Base-by-base conservation (phyloP, 2,113 vertebrate species). In the Circaetus gallicus region DNA sequence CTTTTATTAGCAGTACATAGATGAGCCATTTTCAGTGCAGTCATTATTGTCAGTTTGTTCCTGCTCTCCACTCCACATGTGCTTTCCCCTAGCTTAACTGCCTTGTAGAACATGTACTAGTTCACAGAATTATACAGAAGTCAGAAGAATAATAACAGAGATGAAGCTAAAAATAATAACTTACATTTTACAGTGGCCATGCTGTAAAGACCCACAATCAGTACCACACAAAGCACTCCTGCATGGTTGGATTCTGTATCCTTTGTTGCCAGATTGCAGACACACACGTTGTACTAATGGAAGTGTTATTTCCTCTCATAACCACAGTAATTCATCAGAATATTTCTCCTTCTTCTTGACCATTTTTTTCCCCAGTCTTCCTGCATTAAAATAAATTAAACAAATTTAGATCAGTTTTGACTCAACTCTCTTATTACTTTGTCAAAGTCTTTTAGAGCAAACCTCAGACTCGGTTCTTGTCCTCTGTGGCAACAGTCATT, bases 401-500 rank as follows among this genome's bases (percentile, higher is more conserved):
- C 55, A 93, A 93, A 85, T 97, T 85, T 79, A 94, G n/a, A 83
- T 65, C 36, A 55, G 36, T 89, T 97, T 95, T 93, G 89, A 74
- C 84, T 67, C 89, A 81, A 49, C 28, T 92, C 13, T 81, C 71
- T 61, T 80, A 76, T 43, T 81, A 38, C 67, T 83, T 84, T 92
- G 71, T 86, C 83, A 73, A 86, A 93, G 32, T 93, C 92, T 96
- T 96, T 96, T 96, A 97, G 47, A 96, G 70, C 85, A 97, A 96
- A 95, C 78, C 66, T 97, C 89, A 95, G 76, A 97, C 67, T 94
- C 19, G 11, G 84, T 90, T 95, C 59, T 94, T 96, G 80, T 97
- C 90, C 89, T 98, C 95, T 95, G 93, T 94, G 92, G 97, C 92
- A 97, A 96, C 81, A 97, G 92, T 95, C 97, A 97, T 85, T 94